These are phyloP conservation scores for Hoplodrina ambigua DNA, from an alignment of 2,888 invertebrate species.

Conservation along the genomic window DNA sequence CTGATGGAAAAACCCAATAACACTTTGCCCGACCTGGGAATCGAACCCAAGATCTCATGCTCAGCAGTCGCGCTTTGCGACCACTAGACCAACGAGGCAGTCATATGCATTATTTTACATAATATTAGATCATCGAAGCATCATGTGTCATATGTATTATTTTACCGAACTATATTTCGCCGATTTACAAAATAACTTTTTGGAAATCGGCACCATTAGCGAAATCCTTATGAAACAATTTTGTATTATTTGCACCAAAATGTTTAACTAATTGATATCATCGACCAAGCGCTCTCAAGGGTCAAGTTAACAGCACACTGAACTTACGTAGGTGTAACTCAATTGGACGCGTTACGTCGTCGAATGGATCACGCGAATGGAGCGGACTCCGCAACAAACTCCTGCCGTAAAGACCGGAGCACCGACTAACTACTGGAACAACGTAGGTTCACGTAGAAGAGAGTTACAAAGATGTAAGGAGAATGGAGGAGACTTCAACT, in stretches of 20 bases:
- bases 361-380: conserved; percentile 43
- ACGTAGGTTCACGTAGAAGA: conserved; percentile 38
- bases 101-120: no score
- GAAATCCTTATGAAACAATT: conserved; percentile 1
- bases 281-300: not conserved
- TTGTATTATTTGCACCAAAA: not conserved
- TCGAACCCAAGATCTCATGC: no score
- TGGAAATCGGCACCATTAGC: no score
- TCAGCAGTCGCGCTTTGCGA: no score
- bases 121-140: no score
- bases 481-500: conserved; percentile 8
- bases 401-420: conserved; percentile 54
- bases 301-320: conserved; percentile 25
- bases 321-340: conserved; percentile 53
- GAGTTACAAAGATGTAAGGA: conserved; percentile 18
- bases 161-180: no score
- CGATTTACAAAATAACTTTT: no score
- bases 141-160: no score
- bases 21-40: no score
- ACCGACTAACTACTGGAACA: conserved; percentile 61
- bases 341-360: conserved; percentile 43
- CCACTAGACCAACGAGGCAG: no score
- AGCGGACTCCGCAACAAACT: conserved; percentile 58
- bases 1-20: no score
- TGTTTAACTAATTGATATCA: conserved; percentile 17